phyloP scores from a whole-genome alignment of 2,797 vertebrate genomes.

The Lepus townsendii region DNA sequence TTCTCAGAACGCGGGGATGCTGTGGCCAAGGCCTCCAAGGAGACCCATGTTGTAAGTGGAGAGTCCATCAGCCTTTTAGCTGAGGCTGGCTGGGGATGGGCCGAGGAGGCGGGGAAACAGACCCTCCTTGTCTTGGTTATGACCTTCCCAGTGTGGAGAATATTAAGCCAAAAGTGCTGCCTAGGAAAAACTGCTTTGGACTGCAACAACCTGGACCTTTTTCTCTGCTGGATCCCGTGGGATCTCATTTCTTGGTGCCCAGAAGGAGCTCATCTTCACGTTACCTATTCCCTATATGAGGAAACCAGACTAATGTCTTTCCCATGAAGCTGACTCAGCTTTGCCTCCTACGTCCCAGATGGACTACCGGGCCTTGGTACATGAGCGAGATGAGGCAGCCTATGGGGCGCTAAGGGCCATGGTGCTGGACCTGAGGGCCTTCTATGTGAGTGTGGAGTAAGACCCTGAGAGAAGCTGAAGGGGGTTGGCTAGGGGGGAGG shows the following conservation, averaged over 20 bases:
- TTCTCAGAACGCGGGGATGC: constrained; percentile 95
- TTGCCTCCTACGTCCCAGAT: constrained; percentile 89
- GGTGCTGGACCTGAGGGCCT: constrained; percentile 92
- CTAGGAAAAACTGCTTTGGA: constrained; percentile 30
- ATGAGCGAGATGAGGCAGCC: constrained; percentile 92
- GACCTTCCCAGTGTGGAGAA: constrained; percentile 4
- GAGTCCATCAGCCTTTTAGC: neutral
- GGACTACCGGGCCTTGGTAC: constrained; percentile 94
- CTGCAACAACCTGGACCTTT: neutral
- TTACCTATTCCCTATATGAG: constrained; percentile 54
- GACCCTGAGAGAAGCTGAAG: neutral
- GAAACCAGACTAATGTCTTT: constrained; percentile 58
- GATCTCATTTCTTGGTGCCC: constrained; percentile 46
- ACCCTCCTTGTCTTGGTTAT: constrained; percentile 31
- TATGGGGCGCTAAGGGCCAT: constrained; percentile 92
- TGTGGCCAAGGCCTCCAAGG: constrained; percentile 96
- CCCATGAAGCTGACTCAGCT: constrained; percentile 40
- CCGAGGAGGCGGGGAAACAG: neutral
- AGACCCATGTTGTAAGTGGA: constrained; percentile 94
- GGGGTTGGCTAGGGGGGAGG: neutral
- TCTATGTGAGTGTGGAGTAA: constrained; percentile 91
- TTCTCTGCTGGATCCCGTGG: constrained; percentile 43
- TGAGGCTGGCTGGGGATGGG: neutral
- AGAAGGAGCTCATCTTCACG: constrained; percentile 48
- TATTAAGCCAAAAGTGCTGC: constrained; percentile 28